Percentiles rank a stretch among this genome's conserved stretches.
phyloP scores from a whole-genome alignment of 30 jellyfish, hydroid and myxozoan species.

The Hydra vulgaris region DNA sequence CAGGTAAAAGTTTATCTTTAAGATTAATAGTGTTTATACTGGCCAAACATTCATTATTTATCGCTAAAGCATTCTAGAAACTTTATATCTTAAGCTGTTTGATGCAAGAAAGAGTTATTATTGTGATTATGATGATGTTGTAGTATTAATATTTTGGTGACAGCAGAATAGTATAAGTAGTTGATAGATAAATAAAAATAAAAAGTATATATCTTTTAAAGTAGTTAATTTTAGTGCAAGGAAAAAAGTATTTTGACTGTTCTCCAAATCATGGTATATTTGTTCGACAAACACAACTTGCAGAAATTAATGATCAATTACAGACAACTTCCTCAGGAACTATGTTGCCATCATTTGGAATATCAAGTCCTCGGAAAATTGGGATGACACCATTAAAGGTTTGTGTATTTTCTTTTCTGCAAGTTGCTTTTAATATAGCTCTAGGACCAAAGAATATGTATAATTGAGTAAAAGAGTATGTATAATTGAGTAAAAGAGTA shows the following conservation, averaged over 20 bases:
- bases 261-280: constrained; percentile 89
- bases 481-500: no score
- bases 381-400: constrained; percentile 18
- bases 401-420: background rate
- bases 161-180: no score
- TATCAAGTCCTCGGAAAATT: constrained; percentile 28
- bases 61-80: no score
- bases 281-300: constrained; percentile 82
- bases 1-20: constrained; percentile 35
- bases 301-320: constrained; percentile 30
- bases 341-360: constrained; percentile 18
- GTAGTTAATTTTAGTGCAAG: constrained; percentile 78
- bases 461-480: no score
- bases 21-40: background rate
- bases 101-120: no score
- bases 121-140: no score
- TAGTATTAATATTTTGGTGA: no score
- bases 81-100: no score
- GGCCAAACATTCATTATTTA: no score
- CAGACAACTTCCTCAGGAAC: constrained; percentile 25
- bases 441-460: background rate
- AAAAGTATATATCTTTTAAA: no score
- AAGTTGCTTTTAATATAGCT: background rate
- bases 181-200: no score
- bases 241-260: constrained; percentile 65